A percentile compares a stretch with the other conserved stretches of the same genome.
Conservation (phyloP, 2,797 vertebrate species). For the Dermochelys coriacea region DNA sequence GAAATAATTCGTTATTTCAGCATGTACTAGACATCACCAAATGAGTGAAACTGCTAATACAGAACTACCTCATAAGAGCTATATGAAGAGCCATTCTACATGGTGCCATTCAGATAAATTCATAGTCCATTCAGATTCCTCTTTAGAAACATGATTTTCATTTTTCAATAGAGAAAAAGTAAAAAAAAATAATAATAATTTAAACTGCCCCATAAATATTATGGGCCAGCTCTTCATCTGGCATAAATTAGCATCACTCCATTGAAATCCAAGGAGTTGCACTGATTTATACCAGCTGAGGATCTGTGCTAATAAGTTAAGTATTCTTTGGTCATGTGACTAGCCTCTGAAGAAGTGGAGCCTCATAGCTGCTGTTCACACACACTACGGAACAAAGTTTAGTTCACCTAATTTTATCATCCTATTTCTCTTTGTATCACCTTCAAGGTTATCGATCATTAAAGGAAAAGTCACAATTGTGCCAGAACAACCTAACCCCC, state of each 20-base stretch:
- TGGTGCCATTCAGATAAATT: not conserved
- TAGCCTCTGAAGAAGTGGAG: not conserved
- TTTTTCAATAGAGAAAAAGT: not conserved
- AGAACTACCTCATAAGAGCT: not conserved
- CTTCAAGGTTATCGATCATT: not conserved
- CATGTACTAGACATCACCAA: not conserved
- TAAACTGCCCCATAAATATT: not conserved
- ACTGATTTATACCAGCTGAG: not conserved
- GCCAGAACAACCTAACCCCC: not conserved
- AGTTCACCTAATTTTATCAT: not conserved
- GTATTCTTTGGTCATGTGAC: not conserved
- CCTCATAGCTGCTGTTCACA: not conserved
- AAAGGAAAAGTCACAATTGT: not conserved
- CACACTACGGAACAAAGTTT: not conserved
- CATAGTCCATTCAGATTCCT: not conserved
- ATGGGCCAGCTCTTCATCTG: not conserved
- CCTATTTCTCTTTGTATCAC: not conserved
- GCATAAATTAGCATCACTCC: not conserved
- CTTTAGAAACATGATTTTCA: not conserved
- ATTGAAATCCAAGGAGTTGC: not conserved
- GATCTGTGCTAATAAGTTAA: not conserved
- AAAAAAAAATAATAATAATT: not conserved
- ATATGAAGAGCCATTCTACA: not conserved
- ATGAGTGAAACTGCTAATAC: not conserved
- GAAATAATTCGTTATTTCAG: not conserved